Percentiles rank a stretch among this genome's conserved stretches.
These are phyloP conservation scores for Limnephilus marmoratus DNA, from an alignment of 2,888 invertebrate species.

Conservation along the genomic window DNA sequence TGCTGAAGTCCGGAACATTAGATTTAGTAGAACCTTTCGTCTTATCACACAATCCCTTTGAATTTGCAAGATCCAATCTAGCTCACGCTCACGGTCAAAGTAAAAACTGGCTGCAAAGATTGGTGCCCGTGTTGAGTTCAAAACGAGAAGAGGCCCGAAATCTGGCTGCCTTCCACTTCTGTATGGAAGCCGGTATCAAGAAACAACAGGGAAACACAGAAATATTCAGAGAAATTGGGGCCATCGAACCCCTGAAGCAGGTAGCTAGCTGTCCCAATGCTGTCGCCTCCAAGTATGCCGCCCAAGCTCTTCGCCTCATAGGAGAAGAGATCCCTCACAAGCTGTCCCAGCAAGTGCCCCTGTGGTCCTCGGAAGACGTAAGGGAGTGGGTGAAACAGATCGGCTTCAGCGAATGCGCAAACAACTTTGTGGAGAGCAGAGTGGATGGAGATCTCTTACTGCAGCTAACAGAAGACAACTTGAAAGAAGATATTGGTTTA, in stretches of 20 bases:
- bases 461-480: slow-evolving; percentile 93
- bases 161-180: slow-evolving; percentile 98
- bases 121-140: slow-evolving; percentile 96
- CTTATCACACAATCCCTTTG: slow-evolving; percentile 94
- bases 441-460: slow-evolving; percentile 98
- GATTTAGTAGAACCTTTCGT: slow-evolving; percentile 98
- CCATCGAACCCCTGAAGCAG: slow-evolving; percentile 95
- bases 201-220: slow-evolving; percentile 93
- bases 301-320: slow-evolving; percentile 92
- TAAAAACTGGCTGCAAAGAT: slow-evolving; percentile 93
- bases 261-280: slow-evolving; percentile 99
- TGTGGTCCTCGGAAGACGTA: slow-evolving; percentile 98
- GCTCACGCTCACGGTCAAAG: slow-evolving; percentile 98
- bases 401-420: slow-evolving; percentile 91
- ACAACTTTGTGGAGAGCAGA: slow-evolving; percentile 91
- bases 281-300: slow-evolving; percentile 97
- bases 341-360: slow-evolving; percentile 97
- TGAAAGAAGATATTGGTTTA: slow-evolving; percentile 94
- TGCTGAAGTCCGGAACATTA: slow-evolving; percentile 96
- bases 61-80: slow-evolving; percentile 94
- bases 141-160: slow-evolving; percentile 97
- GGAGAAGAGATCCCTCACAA: slow-evolving; percentile 99
- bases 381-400: slow-evolving; percentile 99
- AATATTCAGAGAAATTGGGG: slow-evolving; percentile 95
- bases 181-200: slow-evolving; percentile 99